These are phyloP conservation scores for rabbit (Oryctolagus cuniculus) DNA, from an alignment of 2,113 vertebrate species.

Conservation along the genomic window mOryCun1.1 NC_091433.1:77959501-77960000, in stretches of 20 bases:
- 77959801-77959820: background rate
- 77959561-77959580: too few relatives aligned
- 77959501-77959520: too few relatives aligned
- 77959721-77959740: background rate
- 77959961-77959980: background rate
- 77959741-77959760: background rate
- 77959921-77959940: background rate
- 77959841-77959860: background rate
- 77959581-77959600: too few relatives aligned
- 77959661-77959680: too few relatives aligned
- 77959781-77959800: background rate
- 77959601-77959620: too few relatives aligned
- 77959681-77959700: background rate
- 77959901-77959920: background rate
- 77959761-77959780: background rate
- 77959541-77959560: too few relatives aligned
- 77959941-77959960: background rate
- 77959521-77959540: too few relatives aligned
- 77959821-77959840: background rate
- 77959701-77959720: constrained; percentile 26
- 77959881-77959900: background rate
- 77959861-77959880: background rate
- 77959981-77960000: background rate
- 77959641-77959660: too few relatives aligned
- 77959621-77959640: too few relatives aligned